phyloP scores from a whole-genome alignment of 2,797 vertebrate species.

The Gymnoscopelus microlampas region DNA sequence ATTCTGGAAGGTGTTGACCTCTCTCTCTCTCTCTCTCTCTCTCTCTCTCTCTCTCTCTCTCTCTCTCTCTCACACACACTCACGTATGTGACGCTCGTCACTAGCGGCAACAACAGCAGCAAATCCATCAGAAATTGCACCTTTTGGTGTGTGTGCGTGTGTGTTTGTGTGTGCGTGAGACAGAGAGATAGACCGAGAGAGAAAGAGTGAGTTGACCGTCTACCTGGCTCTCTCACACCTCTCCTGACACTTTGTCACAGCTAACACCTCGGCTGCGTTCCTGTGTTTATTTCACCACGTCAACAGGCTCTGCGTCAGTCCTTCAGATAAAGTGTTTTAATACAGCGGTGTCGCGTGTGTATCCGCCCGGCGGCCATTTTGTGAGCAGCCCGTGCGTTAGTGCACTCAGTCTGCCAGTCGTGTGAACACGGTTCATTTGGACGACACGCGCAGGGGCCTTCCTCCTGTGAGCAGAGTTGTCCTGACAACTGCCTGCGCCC shows the following conservation, averaged over 20 bases:
- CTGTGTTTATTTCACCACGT: no score
- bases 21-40: slow-evolving; percentile 58
- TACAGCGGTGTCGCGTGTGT: neutral
- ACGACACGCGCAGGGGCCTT: slow-evolving; percentile 37
- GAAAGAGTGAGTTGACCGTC: slow-evolving; percentile 47
- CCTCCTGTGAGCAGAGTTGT: slow-evolving; percentile 67
- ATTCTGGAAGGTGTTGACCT: slow-evolving; percentile 81
- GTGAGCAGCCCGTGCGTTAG: neutral
- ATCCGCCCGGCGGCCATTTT: slow-evolving; percentile 12
- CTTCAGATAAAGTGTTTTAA: slow-evolving; percentile 14
- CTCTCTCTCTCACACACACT: slow-evolving; percentile 21
- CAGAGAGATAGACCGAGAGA: slow-evolving; percentile 1
- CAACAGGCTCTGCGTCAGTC: no score
- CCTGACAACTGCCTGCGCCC: slow-evolving; percentile 81
- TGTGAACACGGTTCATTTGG: slow-evolving; percentile 69
- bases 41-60: neutral
- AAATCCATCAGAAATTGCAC: slow-evolving; percentile 55
- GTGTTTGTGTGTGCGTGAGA: neutral
- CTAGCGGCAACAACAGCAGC: slow-evolving; percentile 21
- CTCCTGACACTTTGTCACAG: slow-evolving; percentile 46
- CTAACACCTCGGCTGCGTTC: no score
- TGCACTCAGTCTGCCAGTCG: slow-evolving; percentile 23
- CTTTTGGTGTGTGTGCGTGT: slow-evolving; percentile 26
- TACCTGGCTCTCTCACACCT: slow-evolving; percentile 69
- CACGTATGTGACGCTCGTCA: neutral